Conservation (phyloP, 2,113 vertebrate species). For the Colossoma macropomum region DNA sequence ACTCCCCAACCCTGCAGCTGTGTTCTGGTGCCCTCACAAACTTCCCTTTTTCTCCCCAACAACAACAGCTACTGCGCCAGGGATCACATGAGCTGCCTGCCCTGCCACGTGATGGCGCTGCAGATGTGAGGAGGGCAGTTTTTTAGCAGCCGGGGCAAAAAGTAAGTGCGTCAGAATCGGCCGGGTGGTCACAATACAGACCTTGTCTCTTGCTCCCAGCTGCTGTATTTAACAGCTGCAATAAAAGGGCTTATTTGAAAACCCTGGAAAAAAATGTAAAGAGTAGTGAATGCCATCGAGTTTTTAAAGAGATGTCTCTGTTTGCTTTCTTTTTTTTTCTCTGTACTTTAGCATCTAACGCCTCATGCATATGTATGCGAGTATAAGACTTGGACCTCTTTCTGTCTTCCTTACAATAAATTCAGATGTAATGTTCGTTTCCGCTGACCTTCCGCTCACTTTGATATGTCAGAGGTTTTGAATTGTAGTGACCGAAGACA, state of each 20-base stretch:
- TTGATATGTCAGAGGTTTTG: slow-evolving; percentile 34
- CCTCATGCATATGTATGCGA: slow-evolving; percentile 56
- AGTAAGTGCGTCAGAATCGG: slow-evolving; percentile 73
- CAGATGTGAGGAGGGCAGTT: slow-evolving; percentile 74
- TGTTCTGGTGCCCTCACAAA: slow-evolving; percentile 65
- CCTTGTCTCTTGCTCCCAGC: slow-evolving; percentile 74
- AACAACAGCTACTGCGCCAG: slow-evolving; percentile 47
- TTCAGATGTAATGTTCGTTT: slow-evolving; percentile 48
- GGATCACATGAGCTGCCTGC: slow-evolving; percentile 73
- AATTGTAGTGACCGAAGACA: slow-evolving; percentile 15
- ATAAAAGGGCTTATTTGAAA: slow-evolving; percentile 65
- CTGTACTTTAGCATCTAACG: slow-evolving; percentile 45
- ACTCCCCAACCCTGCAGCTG: slow-evolving; percentile 56
- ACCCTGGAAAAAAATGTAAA: slow-evolving; percentile 53
- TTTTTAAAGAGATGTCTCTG: slow-evolving; percentile 73
- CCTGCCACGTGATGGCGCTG: slow-evolving; percentile 74
- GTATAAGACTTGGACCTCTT: slow-evolving; percentile 22
- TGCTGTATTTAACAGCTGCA: slow-evolving; percentile 80
- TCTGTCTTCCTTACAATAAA: slow-evolving; percentile 44
- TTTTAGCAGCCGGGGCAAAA: slow-evolving; percentile 64
- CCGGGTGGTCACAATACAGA: slow-evolving; percentile 74
- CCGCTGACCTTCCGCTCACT: slow-evolving; percentile 33
- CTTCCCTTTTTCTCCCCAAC: slow-evolving; percentile 67
- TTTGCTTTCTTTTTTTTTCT: slow-evolving; percentile 58
- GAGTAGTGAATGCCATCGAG: slow-evolving; percentile 61